A percentile compares a stretch with the other conserved stretches of the same genome.
phyloP scores from a whole-genome alignment of 1,140 invertebrate genomes.

The Bombus soroeensis region DNA sequence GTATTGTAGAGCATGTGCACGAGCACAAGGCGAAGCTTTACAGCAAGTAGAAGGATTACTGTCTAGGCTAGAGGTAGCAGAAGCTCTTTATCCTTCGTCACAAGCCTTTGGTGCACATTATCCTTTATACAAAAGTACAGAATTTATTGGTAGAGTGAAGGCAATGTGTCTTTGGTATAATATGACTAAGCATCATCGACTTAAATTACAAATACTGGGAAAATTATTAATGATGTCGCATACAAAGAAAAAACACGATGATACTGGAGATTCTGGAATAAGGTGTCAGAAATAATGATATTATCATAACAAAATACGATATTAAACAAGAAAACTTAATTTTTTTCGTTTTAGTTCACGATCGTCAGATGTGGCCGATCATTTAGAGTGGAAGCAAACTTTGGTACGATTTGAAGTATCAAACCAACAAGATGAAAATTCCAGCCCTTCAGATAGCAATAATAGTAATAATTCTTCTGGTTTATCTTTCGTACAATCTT shows the following conservation, averaged over 20 bases:
- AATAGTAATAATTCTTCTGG: conserved; percentile 80
- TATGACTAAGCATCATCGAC: conserved; percentile 91
- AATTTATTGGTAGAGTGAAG: conserved; percentile 87
- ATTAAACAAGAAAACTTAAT: not conserved
- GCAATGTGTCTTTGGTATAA: conserved; percentile 96
- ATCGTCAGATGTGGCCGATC: conserved; percentile 67
- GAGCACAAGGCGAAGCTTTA: conserved; percentile 88
- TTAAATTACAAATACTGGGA: conserved; percentile 91
- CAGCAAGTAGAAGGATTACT: conserved; percentile 89
- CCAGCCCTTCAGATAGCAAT: conserved; percentile 77
- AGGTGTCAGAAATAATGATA: conserved; percentile 54
- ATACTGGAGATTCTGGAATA: conserved; percentile 73
- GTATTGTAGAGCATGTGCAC: conserved; percentile 87
- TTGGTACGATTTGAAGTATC: conserved; percentile 72
- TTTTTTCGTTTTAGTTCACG: conserved; percentile 64
- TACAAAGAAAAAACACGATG: conserved; percentile 73
- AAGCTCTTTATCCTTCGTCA: conserved; percentile 92
- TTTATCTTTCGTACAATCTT: conserved; percentile 67
- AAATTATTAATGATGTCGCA: conserved; percentile 86
- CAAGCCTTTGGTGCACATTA: conserved; percentile 89
- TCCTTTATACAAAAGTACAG: conserved; percentile 87
- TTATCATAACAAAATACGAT: not conserved
- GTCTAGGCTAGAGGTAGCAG: conserved; percentile 88
- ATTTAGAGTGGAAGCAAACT: conserved; percentile 56
- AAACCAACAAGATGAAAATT: conserved; percentile 67